These are phyloP conservation scores for Hyposoter didymator DNA, from an alignment of 2,888 invertebrate genomes.

Conservation along the genomic window DNA sequence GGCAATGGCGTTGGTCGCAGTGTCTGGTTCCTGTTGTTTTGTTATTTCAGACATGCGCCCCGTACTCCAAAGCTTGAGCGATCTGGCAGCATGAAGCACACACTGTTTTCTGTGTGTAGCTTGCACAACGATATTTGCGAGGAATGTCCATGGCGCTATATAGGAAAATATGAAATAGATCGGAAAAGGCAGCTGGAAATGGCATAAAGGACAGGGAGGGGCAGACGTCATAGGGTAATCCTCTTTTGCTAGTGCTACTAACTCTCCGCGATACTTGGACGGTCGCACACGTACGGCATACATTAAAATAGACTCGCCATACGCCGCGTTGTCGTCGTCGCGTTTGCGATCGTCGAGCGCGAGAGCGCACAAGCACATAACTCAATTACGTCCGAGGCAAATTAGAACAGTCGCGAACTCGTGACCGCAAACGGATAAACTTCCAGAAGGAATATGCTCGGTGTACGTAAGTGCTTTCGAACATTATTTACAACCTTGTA, in stretches of 20 bases:
- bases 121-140: conserved; percentile 7
- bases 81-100: too few relatives aligned
- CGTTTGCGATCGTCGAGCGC: conserved; percentile 6
- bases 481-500: not conserved
- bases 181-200: not conserved
- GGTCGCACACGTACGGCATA: conserved; percentile 30
- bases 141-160: not conserved
- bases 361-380: conserved; percentile 62
- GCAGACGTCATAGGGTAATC: conserved; percentile 62
- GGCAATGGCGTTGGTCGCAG: too few relatives aligned
- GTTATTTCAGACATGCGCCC: too few relatives aligned
- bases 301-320: conserved; percentile 29
- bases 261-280: conserved; percentile 15
- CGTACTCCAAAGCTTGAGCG: too few relatives aligned
- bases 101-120: too few relatives aligned
- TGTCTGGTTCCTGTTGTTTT: too few relatives aligned
- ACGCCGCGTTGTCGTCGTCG: conserved; percentile 15
- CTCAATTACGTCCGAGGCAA: conserved; percentile 66
- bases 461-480: conserved; percentile 14
- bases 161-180: conserved; percentile 5
- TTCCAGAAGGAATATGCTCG: conserved; percentile 2
- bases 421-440: conserved; percentile 60
- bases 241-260: conserved; percentile 49
- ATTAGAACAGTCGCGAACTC: conserved; percentile 66
- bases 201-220: not conserved